Conservation (phyloP, 2,888 invertebrate species). For the Plebejus anna region DNA sequence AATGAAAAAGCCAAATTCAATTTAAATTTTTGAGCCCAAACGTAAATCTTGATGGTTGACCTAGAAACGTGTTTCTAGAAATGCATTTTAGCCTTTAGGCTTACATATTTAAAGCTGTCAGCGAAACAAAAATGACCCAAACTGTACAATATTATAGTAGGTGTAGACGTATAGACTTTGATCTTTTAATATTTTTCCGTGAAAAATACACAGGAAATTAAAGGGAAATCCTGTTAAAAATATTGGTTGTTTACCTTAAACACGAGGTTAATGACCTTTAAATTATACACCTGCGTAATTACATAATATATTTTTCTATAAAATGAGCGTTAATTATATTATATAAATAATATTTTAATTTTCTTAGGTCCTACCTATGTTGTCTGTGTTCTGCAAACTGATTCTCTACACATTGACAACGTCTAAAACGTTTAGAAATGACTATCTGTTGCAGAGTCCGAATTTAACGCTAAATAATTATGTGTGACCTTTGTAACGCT, state of each 20-base stretch:
- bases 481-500: constrained; percentile 11
- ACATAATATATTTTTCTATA: too few species aligned
- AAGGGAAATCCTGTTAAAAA: neutral
- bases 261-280: constrained; percentile 22
- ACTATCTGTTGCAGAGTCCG: neutral
- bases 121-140: neutral
- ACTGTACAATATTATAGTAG: neutral
- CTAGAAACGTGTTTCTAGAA: constrained; percentile 9
- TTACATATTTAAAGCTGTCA: neutral
- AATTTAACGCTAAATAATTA: constrained; percentile 2
- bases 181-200: neutral
- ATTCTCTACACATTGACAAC: neutral
- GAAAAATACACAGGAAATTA: neutral
- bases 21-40: neutral
- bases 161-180: neutral
- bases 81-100: constrained; percentile 8
- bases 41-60: constrained; percentile 1
- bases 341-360: neutral
- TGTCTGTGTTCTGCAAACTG: neutral
- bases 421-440: neutral
- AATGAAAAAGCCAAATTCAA: neutral
- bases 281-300: neutral
- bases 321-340: too few species aligned
- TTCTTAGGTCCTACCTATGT: neutral
- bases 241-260: neutral